Base-by-base conservation (phyloP, 2,797 vertebrate species). In the Schizothorax lantsangensis region DNA sequence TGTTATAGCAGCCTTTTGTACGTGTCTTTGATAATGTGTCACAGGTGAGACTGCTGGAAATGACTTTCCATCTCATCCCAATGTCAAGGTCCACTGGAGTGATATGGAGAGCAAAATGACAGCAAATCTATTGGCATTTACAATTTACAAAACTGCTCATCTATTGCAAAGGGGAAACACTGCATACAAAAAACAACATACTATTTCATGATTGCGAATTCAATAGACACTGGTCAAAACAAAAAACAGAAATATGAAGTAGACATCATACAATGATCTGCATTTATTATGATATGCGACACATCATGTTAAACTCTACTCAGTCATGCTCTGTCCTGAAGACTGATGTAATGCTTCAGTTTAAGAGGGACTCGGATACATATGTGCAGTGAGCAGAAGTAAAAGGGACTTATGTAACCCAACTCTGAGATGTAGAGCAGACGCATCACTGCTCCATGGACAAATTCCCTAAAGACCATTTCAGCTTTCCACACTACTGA, bases 351-450 rank as follows among this genome's bases (percentile, higher is more conserved):
- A 66, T 66, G 30, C 33, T 30, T 72, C 54, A 49, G 52, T 73
- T 74, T 26, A 38, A 52, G 38, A 72, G 49, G 6, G 62, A 87
- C 49, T 45, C 30, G n/a, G 45, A 85, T n/a, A 57, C 74, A 74
- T 74, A 47, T 64, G 77, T 36, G 74, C 80, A 33, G 57, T 88
- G 84, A 83, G 80, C 84, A 62, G 74, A 87, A 89, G 83, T 83
- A 89, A 89, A 87, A 64, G n/a, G 12, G 4, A 38, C 54, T 88
- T 89, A 85, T 26, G 54, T 86, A 87, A 89, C 79, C 33, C 47
- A 38, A 38, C 75, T 71, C 36, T 87, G 79, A 36, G 80, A 86
- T 84, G 75, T 47, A 66, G 69, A 66, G 71, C 59, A 86, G 52
- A 83, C 17, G n/a, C 79, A 85, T 83, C 59, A 69, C 38, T 23